Conservation (phyloP, 2,797 vertebrate genomes). For the Hippopotamyrus pictus region DNA sequence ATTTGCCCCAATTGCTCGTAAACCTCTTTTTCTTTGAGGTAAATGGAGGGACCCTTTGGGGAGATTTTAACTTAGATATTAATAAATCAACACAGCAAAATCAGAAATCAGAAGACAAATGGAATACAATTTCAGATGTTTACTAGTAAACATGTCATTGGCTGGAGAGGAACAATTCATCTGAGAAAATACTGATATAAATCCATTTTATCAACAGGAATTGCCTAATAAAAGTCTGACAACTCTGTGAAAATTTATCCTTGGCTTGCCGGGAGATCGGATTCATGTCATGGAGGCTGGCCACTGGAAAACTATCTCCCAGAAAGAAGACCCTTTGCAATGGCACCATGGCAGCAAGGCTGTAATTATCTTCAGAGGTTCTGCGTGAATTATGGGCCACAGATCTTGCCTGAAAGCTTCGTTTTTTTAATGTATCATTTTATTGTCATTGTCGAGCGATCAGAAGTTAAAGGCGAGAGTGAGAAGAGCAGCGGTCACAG, state of each 20-base stretch:
- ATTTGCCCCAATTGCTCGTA: not conserved
- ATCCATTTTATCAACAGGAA: not conserved
- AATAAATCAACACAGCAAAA: not conserved
- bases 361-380: not conserved
- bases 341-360: not conserved
- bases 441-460: not conserved
- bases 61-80: not conserved
- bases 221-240: not conserved
- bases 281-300: not conserved
- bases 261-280: not conserved
- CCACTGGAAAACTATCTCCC: not conserved
- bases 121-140: not conserved
- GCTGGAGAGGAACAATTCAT: not conserved
- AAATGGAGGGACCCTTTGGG: not conserved
- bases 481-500: not conserved
- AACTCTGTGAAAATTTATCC: not conserved
- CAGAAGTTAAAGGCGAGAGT: not conserved
- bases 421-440: not conserved
- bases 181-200: not conserved
- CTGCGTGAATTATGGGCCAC: not conserved
- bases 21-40: not conserved
- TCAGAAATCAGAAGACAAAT: not conserved
- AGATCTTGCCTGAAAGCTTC: not conserved
- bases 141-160: not conserved
- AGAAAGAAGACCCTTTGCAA: not conserved